Base-by-base conservation (phyloP, 2,888 invertebrate species). In the Quadroppia sp. region DNA sequence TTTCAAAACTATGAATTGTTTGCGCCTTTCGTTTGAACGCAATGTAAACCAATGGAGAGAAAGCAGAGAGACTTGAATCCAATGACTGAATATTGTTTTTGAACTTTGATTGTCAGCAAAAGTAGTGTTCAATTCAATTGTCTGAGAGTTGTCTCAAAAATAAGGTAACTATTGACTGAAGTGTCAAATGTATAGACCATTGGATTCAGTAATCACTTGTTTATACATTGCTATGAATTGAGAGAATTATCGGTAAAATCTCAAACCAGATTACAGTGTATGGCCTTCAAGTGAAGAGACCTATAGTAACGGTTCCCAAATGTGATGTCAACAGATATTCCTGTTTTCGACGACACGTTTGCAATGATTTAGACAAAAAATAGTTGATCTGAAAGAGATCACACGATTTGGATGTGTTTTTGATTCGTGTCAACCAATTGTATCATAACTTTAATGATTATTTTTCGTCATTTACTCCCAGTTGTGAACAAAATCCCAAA, bases 11-110 rank as follows among this genome's bases (percentile, higher is more conserved):
- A 36, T 36, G 36, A 36, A 36, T 36, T 7, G 6, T 36, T 36
- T 3, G 53, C 53, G 53, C 53, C 53, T 53, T 53, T 53, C 3
- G 53, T 53, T 53, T 53, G 53, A 53, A 53, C 23, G 23, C 7
- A 53, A 6, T 53, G 53, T 23, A 6, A 25, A 9, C 53, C 53
- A 53, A 53, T 53, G 17, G 53, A 53, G 25, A 53, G 23, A 25
- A 23, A 48, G 36, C 9, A 45, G 9, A 36, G 9, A 36, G 4
- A 36, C 36, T 36, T 36, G 36, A 36, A 36, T 36, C 9, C 36
- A 36, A 36, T 36, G 36, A 36, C 9, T 36, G 36, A 36, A 36
- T 9, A n/a, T n/a, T n/a, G n/a, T n/a, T n/a, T n/a, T n/a, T 36
- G 9, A 36, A 36, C 36, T 36, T 36, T 36, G 36, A 36, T 36